phyloP scores from a whole-genome alignment of 2,113 vertebrate genomes.

The Bostrychus sinensis region DNA sequence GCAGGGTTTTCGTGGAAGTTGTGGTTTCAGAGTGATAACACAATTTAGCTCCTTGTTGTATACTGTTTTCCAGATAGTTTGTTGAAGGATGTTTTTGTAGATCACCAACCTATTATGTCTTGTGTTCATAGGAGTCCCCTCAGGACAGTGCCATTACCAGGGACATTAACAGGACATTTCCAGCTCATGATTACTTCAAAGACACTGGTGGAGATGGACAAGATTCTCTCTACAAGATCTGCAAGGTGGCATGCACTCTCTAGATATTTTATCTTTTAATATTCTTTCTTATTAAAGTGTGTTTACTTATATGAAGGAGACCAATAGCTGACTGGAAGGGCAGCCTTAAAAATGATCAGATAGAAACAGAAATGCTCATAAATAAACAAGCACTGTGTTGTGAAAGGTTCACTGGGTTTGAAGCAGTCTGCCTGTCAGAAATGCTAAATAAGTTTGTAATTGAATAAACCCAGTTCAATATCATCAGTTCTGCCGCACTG shows the following conservation, averaged over 20 bases:
- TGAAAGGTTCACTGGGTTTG: constrained; percentile 59
- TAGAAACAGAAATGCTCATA: constrained; percentile 28
- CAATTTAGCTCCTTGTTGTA: neutral
- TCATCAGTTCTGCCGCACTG: constrained; percentile 3
- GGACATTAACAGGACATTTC: constrained; percentile 98
- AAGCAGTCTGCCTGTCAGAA: constrained; percentile 11
- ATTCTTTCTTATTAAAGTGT: neutral
- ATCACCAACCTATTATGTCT: neutral
- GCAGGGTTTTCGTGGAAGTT: constrained; percentile 24
- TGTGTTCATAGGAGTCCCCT: constrained; percentile 88
- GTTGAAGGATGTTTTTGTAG: neutral
- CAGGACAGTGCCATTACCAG: constrained; percentile 98
- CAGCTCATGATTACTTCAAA: constrained; percentile 99
- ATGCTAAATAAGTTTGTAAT: constrained; percentile 23
- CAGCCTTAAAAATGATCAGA: constrained; percentile 15
- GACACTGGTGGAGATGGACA: constrained; percentile 98
- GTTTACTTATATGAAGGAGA: constrained; percentile 29
- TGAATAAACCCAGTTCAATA: constrained; percentile 1
- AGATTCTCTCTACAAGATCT: constrained; percentile 99
- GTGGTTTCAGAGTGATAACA: neutral
- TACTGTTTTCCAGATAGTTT: neutral
- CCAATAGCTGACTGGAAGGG: constrained; percentile 22
- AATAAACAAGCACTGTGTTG: constrained; percentile 46
- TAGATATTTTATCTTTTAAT: neutral
- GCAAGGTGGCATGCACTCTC: constrained; percentile 85